Evolutionary conservation across 1,140 invertebrate genomes (phyloP), one percentile per base, ranked within the genome.

Genomic region (Chelonus insularis): DNA sequence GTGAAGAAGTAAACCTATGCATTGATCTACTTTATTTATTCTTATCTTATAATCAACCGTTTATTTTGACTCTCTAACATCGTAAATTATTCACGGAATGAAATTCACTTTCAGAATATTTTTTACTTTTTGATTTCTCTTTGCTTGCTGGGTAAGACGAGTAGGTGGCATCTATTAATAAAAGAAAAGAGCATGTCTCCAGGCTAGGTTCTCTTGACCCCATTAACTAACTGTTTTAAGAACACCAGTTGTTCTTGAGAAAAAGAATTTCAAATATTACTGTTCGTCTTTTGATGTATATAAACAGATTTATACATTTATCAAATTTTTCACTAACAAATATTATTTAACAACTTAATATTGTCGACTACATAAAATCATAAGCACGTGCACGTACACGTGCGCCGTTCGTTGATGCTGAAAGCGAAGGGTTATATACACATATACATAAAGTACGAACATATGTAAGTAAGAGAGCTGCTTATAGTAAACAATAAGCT

Each of bases 1-100:
- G 61, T 52, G 45, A 52, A 63, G 51, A 50, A 54, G 54, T n/a
- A 58, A 18, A 36, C 47, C n/a, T 51, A 32, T 51, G 39, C 47
- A 54, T 61, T 41, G 59, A 48, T 61, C 59, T 61, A 61, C 59
- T 61, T 61, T 41, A 14, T 39, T 39, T 29, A 29, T 4, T 29
- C 25, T 29, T 29, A 29, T 29, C 25, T 29, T 29, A 4, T 3
- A 29, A 29, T 29, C 25, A 29, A 29, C 25, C 25, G 25, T 7
- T 29, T 29, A 29, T 29, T 29, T 29, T 29, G 25, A 29, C 7
- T 29, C 25, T 7, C 7, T 7, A 29, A 29, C 25, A 29, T 29
- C 25, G 25, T 29, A 29, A 29, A 29, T 29, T 39, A 14, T 39
- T 39, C 8, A 39, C 4, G 3, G 36, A 14, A 14, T 39, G 11